A percentile compares a stretch with the other conserved stretches of the same genome.
Conservation (phyloP, 1,140 invertebrate species). For the Zaprionus davidi region DNA sequence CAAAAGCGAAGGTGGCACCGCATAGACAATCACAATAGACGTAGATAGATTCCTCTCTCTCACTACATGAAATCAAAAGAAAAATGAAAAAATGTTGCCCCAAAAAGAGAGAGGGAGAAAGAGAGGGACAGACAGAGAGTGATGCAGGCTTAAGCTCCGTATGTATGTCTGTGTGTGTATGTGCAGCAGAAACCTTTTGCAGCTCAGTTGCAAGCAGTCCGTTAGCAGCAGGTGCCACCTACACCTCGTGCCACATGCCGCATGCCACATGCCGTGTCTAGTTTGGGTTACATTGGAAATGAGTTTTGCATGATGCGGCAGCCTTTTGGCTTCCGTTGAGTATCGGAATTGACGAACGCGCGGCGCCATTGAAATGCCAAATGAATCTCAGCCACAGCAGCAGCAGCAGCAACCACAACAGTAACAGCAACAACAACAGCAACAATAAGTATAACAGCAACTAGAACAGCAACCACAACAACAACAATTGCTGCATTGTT, state of each 20-base stretch:
- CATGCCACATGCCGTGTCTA: constrained; percentile 6
- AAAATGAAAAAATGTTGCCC: constrained; percentile 15
- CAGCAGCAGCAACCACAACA: not conserved
- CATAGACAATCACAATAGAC: constrained; percentile 69
- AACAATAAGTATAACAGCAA: not conserved
- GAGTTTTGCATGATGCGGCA: constrained; percentile 40
- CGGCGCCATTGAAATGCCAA: constrained; percentile 42
- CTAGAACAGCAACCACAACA: not conserved
- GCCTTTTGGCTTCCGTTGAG: constrained; percentile 27
- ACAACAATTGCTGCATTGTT: not conserved
- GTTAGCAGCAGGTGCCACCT: constrained; percentile 6
- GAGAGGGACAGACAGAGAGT: not conserved
- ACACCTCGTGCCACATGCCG: constrained; percentile 3
- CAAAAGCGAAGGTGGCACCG: constrained; percentile 29
- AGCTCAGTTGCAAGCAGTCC: not conserved
- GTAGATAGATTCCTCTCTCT: constrained; percentile 60
- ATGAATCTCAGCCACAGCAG: constrained; percentile 44
- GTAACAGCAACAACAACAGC: not conserved
- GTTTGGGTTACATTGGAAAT: constrained; percentile 35
- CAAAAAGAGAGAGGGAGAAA: constrained; percentile 6
- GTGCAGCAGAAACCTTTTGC: not conserved
- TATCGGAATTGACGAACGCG: constrained; percentile 25
- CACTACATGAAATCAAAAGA: constrained; percentile 33
- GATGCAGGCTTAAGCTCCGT: not conserved
- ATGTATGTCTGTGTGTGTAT: not conserved